phyloP scores from a whole-genome alignment of 1,140 invertebrate genomes.

The Dryas iulia region DNA sequence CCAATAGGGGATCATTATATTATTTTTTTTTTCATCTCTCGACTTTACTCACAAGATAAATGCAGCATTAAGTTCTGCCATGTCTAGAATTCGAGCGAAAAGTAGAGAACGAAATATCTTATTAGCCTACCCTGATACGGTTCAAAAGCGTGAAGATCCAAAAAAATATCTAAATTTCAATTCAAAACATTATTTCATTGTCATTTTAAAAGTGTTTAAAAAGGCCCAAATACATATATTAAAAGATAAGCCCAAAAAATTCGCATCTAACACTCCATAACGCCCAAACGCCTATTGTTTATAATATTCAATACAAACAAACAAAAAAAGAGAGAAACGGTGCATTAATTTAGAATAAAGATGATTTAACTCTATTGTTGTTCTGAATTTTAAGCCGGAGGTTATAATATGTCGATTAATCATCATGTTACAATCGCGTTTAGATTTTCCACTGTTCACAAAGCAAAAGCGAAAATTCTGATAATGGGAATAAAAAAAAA shows the following conservation, averaged over 20 bases:
- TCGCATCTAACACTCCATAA: neutral
- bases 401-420: slow-evolving; percentile 13
- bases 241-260: neutral
- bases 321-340: neutral
- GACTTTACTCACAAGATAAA: no score
- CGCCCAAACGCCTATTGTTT: neutral
- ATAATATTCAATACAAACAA: neutral
- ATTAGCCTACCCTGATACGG: no score
- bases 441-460: neutral
- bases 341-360: neutral
- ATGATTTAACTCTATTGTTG: neutral
- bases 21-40: no score
- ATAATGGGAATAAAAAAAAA: neutral
- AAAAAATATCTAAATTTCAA: no score
- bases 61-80: no score
- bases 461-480: neutral
- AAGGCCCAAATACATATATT: neutral
- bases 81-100: no score
- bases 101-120: no score
- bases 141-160: no score
- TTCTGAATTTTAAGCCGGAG: neutral
- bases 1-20: no score
- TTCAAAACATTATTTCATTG: no score
- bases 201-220: neutral
- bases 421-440: slow-evolving; percentile 2